Base-by-base conservation (phyloP, 2,113 vertebrate genomes). In the Epinephelus moara region DNA sequence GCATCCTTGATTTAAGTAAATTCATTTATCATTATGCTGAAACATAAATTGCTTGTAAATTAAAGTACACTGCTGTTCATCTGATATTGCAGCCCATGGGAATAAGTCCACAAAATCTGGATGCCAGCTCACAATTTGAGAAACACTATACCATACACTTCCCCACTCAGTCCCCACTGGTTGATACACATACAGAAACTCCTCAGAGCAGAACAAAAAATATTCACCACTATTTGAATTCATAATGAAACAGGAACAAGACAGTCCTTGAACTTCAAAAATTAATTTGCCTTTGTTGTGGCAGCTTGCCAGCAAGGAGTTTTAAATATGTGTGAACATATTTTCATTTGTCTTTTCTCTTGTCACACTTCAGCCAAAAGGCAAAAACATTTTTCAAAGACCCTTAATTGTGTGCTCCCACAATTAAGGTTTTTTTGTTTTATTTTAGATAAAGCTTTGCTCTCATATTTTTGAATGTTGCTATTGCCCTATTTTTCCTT, bases 231-330 rank as follows among this genome's bases (percentile, higher is more conserved):
- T 40, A 30, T 78, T 78, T 70, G 18, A 67, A 68, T 76, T 74
- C 45, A 60, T 80, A 49, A 78, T 82, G 50, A 82, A 81, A 70
- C 13, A 52, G 9, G 33, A 71, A 71, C 70, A 68, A 85, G 56
- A 69, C 55, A 19, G 67, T 80, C 19, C 60, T 70, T 59, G 53
- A 37, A 30, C 49, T 57, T 59, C 50, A 77, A 80, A 68, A 61
- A 68, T 68, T 3, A 63, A 76, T 70, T n/a, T 19, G 18, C n/a
- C 47, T 69, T 75, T 81, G 72, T 83, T 70, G 21, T 80, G 70
- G 71, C 61, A 62, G 50, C 13, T 64, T 60, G 61, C 25, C 4
- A n/a, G 55, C n/a, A 49, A 13, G 13, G 47, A 15, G 47, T 4
- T 4, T 9, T 45, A 45, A 45, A 45, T 11, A 12, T 45, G 11